A percentile compares a stretch with the other conserved stretches of the same genome.
phyloP scores from a whole-genome alignment of 35 echinoderm and acorn worm genomes.

The Anneissia japonica region DNA sequence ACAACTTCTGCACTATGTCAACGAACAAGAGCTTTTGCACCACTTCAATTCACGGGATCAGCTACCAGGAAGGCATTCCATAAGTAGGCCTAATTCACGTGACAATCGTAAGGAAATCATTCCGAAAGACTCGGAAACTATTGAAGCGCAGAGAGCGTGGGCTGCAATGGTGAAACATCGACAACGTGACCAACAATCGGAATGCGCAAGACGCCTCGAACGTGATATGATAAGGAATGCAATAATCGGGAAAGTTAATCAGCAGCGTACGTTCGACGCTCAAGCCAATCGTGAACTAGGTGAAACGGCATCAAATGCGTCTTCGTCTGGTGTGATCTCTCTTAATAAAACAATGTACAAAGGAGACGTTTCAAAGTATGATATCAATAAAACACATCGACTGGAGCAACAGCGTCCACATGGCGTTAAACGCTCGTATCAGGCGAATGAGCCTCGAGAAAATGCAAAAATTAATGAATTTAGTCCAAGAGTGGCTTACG shows the following conservation, averaged over 20 bases:
- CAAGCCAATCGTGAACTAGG: not conserved
- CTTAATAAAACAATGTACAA: not conserved
- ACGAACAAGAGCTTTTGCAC: not conserved
- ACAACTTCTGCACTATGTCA: too few relatives aligned
- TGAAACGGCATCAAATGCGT: not conserved
- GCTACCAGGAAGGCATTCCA: not conserved
- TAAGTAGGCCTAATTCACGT: not conserved
- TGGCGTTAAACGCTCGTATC: not conserved
- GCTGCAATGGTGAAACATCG: not conserved
- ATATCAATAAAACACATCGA: not conserved
- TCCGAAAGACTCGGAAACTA: not conserved
- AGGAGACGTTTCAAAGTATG: not conserved
- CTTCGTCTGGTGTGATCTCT: not conserved
- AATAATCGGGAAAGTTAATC: not conserved
- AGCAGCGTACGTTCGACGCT: not conserved
- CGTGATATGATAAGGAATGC: not conserved
- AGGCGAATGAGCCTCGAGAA: not conserved
- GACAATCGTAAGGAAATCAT: not conserved
- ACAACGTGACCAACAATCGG: not conserved
- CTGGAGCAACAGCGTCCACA: not conserved
- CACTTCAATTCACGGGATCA: not conserved
- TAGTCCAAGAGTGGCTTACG: not conserved
- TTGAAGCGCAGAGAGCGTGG: not conserved
- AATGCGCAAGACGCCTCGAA: not conserved
- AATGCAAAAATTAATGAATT: not conserved